Conservation (phyloP, 2,113 vertebrate genomes). For the Ceratotherium simum region DNA sequence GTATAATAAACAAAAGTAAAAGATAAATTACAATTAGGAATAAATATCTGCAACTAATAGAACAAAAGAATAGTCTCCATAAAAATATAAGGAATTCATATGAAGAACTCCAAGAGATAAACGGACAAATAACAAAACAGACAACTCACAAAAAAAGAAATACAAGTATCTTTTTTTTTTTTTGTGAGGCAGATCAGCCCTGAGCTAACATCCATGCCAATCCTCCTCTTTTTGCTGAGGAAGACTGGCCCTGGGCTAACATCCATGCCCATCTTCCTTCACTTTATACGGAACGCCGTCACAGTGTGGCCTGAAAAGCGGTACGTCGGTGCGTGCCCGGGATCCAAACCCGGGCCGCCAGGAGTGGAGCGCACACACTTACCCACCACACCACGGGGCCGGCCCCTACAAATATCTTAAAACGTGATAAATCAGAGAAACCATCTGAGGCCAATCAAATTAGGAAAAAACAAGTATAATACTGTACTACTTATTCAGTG, state of each 20-base stretch:
- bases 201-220: too few species aligned
- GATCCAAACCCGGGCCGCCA: too few species aligned
- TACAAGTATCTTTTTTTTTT: neutral
- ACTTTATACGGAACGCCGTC: too few species aligned
- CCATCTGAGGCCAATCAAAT: neutral
- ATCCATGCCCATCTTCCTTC: too few species aligned
- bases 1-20: conserved; percentile 19
- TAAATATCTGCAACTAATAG: neutral
- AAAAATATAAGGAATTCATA: conserved; percentile 24
- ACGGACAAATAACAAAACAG: neutral
- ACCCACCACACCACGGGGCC: too few species aligned
- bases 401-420: neutral
- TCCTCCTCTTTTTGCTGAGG: too few species aligned
- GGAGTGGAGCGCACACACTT: too few species aligned
- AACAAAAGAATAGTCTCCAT: neutral
- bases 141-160: neutral
- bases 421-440: neutral
- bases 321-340: too few species aligned
- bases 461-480: neutral
- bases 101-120: neutral
- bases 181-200: too few species aligned
- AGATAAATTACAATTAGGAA: neutral
- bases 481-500: neutral
- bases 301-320: too few species aligned
- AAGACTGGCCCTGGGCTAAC: too few species aligned